Evolutionary conservation across 2,113 vertebrate genomes (phyloP).

Genomic region (Grammomys dolichurus): DNA sequence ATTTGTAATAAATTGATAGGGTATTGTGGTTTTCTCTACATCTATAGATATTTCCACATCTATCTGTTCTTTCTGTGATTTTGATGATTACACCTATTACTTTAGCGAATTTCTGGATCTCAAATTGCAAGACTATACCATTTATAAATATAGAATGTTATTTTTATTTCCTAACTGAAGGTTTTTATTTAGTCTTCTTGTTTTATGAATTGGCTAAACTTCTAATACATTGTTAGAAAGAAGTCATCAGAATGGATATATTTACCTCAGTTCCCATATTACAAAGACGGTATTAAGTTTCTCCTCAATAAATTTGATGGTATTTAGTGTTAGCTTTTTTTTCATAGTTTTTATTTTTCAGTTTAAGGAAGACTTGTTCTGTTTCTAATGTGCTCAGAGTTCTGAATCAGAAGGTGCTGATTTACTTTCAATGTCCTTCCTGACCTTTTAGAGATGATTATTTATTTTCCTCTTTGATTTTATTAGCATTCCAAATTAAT

Average conservation of each 20-base stretch:
- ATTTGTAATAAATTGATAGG: not conserved
- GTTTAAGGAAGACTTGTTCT: not conserved
- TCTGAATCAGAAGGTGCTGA: not conserved
- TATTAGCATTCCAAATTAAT: not conserved
- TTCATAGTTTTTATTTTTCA: not conserved
- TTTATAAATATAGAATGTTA: not conserved
- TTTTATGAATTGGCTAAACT: not conserved
- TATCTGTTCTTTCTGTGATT: constrained; percentile 13
- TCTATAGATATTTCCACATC: not conserved
- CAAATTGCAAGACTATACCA: not conserved
- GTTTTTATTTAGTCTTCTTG: not conserved
- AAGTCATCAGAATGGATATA: not conserved
- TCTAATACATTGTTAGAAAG: not conserved
- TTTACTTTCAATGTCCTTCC: not conserved
- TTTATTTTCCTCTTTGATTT: not conserved
- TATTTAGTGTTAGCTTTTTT: not conserved
- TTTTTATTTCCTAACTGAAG: not conserved
- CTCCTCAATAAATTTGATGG: not conserved
- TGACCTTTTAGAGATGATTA: not conserved
- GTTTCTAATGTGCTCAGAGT: not conserved
- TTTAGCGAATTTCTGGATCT: not conserved
- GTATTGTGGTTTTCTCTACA: not conserved
- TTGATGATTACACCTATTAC: not conserved
- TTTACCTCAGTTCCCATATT: not conserved
- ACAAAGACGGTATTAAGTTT: not conserved